A percentile compares a stretch with the other conserved stretches of the same genome.
phyloP scores from a whole-genome alignment of 92 coral and sea anemone species.

The Umimayanthus kanabou region DNA sequence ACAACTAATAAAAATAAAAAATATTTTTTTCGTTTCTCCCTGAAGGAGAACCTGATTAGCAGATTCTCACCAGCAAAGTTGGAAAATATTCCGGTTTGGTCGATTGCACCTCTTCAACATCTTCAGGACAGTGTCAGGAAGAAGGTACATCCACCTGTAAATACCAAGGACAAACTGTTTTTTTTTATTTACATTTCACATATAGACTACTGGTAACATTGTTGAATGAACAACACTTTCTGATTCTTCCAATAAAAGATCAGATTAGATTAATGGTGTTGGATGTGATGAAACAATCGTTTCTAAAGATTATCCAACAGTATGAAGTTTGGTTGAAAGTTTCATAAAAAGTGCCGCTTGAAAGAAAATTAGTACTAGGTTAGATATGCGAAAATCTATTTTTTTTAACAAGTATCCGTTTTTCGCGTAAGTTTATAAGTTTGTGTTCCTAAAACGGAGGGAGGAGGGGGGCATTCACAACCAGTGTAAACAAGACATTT shows the following conservation, averaged over 20 bases:
- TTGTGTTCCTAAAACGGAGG: no score
- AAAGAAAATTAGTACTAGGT: no score
- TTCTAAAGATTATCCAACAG: neutral
- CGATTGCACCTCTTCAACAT: slow-evolving; percentile 68
- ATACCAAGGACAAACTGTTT: neutral
- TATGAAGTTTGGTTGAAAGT: neutral
- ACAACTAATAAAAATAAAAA: neutral
- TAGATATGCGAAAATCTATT: no score
- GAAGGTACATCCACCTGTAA: slow-evolving; percentile 44
- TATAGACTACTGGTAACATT: neutral
- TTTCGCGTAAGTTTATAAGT: no score
- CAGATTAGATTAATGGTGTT: neutral
- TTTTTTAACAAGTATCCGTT: no score
- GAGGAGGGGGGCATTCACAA: no score
- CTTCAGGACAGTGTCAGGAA: slow-evolving; percentile 59
- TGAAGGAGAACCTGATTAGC: slow-evolving; percentile 66
- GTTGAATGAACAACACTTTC: neutral
- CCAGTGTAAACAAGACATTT: no score
- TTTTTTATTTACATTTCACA: no score
- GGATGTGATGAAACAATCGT: neutral
- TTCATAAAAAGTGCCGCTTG: neutral
- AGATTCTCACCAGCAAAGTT: slow-evolving; percentile 73
- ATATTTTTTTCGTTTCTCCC: neutral
- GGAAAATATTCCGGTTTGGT: slow-evolving; percentile 78
- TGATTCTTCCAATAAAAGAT: no score